Percentiles rank a stretch among this genome's conserved stretches.
These are phyloP conservation scores for Melanotaenia pygmaea DNA, from an alignment of 2,797 vertebrate species.

Conservation along the genomic window DNA sequence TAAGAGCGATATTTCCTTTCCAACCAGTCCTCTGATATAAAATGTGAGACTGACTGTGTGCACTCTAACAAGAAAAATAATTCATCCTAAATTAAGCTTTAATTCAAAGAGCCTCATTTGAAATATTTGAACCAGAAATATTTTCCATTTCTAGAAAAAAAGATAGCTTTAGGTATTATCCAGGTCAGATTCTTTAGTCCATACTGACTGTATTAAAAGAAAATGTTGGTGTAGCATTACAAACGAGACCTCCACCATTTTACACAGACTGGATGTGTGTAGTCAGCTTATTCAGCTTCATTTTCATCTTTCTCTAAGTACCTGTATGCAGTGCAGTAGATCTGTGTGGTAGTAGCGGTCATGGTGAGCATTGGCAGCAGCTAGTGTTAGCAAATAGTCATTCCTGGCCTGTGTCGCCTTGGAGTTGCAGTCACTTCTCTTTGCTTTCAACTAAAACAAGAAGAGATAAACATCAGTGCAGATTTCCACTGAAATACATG, in stretches of 20 bases:
- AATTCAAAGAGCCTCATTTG: constrained; percentile 38
- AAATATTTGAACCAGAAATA: constrained; percentile 29
- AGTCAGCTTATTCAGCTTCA: background rate
- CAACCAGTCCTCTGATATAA: constrained; percentile 15
- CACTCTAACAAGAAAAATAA: constrained; percentile 27
- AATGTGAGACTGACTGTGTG: constrained; percentile 37
- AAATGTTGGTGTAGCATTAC: constrained; percentile 19
- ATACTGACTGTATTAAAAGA: constrained; percentile 16
- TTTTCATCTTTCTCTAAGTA: constrained; percentile 58
- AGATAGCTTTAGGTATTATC: constrained; percentile 35
- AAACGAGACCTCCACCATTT: constrained; percentile 5
- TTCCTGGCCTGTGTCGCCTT: constrained; percentile 97
- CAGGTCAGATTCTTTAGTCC: constrained; percentile 17
- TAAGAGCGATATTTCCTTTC: constrained; percentile 9
- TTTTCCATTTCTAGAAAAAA: constrained; percentile 7
- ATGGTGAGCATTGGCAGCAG: constrained; percentile 96
- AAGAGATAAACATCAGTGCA: constrained; percentile 12
- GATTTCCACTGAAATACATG: background rate
- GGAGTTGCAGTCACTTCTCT: constrained; percentile 94
- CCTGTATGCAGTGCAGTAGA: constrained; percentile 95
- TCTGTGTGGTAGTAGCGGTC: constrained; percentile 98
- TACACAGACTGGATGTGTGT: background rate
- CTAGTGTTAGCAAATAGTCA: constrained; percentile 96
- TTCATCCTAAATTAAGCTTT: constrained; percentile 35
- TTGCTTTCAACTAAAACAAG: constrained; percentile 92